phyloP scores from a whole-genome alignment of 2,113 vertebrate genomes.

The Tachysurus fulvidraco region DNA sequence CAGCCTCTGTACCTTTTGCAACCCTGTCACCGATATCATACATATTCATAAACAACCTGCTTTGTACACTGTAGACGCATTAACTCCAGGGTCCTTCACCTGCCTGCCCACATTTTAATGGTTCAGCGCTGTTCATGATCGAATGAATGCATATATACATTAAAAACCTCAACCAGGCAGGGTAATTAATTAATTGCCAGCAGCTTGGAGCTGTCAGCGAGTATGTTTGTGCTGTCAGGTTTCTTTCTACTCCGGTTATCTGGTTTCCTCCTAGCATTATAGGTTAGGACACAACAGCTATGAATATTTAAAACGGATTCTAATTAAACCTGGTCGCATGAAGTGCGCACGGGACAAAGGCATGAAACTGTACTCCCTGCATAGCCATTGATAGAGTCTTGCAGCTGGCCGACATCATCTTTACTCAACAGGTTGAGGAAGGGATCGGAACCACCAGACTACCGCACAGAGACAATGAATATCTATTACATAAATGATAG shows the following conservation, averaged over 20 bases:
- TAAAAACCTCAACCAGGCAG: constrained; percentile 42
- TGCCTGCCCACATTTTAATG: constrained; percentile 38
- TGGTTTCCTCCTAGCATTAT: constrained; percentile 67
- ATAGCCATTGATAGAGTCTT: constrained; percentile 55
- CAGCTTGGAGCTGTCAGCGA: constrained; percentile 69
- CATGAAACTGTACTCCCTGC: constrained; percentile 63
- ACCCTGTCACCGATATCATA: constrained; percentile 64
- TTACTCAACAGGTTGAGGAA: constrained; percentile 52
- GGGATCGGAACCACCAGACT: constrained; percentile 14
- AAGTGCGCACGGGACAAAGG: constrained; percentile 55
- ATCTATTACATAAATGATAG: constrained; percentile 46
- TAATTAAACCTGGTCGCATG: constrained; percentile 73
- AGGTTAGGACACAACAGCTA: constrained; percentile 64
- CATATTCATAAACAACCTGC: constrained; percentile 70
- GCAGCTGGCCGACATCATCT: constrained; percentile 43
- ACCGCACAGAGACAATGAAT: constrained; percentile 33
- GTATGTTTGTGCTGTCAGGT: constrained; percentile 69
- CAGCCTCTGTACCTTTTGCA: constrained; percentile 63
- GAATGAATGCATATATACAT: constrained; percentile 46
- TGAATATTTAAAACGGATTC: constrained; percentile 79
- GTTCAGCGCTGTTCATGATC: constrained; percentile 49
- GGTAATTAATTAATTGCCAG: constrained; percentile 73
- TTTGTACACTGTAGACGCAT: constrained; percentile 63
- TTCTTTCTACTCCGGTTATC: constrained; percentile 64
- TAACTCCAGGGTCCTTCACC: constrained; percentile 67